These are phyloP conservation scores for Phalloptychus januarius DNA, from an alignment of 2,797 vertebrate genomes.

Conservation along the genomic window DNA sequence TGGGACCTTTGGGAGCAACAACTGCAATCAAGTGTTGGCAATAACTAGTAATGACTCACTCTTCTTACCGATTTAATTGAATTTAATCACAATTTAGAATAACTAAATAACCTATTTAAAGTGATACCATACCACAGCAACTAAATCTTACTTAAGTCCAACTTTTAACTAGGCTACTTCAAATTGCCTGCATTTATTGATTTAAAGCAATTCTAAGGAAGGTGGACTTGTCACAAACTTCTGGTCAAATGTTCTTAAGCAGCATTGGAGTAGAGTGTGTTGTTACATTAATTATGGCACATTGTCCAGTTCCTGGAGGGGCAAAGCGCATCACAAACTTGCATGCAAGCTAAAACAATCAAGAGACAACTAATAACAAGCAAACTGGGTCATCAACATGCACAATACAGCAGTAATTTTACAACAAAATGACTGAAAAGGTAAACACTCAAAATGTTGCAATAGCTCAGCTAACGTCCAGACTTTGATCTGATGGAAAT, in stretches of 20 bases:
- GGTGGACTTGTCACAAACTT: not conserved
- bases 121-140: not conserved
- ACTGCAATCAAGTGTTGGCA: not conserved
- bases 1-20: not conserved
- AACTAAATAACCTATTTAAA: not conserved
- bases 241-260: not conserved
- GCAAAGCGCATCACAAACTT: not conserved
- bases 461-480: no score
- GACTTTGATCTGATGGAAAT: not conserved
- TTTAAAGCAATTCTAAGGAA: not conserved
- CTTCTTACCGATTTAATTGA: not conserved
- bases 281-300: not conserved
- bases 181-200: not conserved
- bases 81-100: not conserved
- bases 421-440: not conserved
- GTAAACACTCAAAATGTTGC: no score
- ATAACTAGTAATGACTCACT: not conserved
- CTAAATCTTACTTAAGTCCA: not conserved
- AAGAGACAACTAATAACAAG: not conserved
- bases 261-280: not conserved
- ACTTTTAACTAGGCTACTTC: not conserved
- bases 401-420: not conserved
- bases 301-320: not conserved
- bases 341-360: not conserved
- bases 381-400: not conserved